Evolutionary conservation across 2,888 invertebrate species (phyloP), one percentile per base, ranked within the genome.

Genomic region (Empis livida): DNA sequence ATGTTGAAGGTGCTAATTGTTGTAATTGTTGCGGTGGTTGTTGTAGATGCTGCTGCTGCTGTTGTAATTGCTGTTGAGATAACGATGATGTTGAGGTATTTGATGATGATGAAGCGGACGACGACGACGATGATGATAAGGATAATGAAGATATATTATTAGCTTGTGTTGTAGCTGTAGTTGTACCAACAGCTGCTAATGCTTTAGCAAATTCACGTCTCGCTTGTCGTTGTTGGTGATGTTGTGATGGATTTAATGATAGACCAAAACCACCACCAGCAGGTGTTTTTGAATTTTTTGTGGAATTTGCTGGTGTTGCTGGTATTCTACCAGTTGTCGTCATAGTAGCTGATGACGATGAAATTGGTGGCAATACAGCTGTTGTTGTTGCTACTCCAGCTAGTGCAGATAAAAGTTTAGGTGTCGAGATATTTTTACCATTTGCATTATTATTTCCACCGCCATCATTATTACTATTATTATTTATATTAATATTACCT

Each of bases 41-140:
- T 27, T 43, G 43, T 15, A 50, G 48, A 37, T 47, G 59, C 63
- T 51, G 62, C 65, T 50, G 60, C 56, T 51, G 62, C 63, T 57
- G 58, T 55, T 43, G n/a, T n/a, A n/a, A n/a, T n/a, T n/a, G n/a
- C n/a, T n/a, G 56, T 54, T 20, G 57, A 49, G 60, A 58, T 50
- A 53, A 55, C 48, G 53, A 53, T 48, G 56, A 51, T n/a, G 55
- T 10, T 49, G 45, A 35, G 20, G 44, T 10, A 37, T 47, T 38
- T 39, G 50, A 40, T 38, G 46, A 47, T 48, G 47, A 42, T 45
- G 40, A 40, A 40, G 37, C 30, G 32, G 45, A 48, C 39, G 48
- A 46, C 46, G 43, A 42, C 16, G 39, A 13, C 17, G 39, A 17
- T 17, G 17, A 11, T 17, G 17, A 11, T 13, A n/a, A n/a, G n/a